These are phyloP conservation scores for Parasteatoda tepidariorum DNA, from an alignment of 1,140 invertebrate species.

Conservation along the genomic window DNA sequence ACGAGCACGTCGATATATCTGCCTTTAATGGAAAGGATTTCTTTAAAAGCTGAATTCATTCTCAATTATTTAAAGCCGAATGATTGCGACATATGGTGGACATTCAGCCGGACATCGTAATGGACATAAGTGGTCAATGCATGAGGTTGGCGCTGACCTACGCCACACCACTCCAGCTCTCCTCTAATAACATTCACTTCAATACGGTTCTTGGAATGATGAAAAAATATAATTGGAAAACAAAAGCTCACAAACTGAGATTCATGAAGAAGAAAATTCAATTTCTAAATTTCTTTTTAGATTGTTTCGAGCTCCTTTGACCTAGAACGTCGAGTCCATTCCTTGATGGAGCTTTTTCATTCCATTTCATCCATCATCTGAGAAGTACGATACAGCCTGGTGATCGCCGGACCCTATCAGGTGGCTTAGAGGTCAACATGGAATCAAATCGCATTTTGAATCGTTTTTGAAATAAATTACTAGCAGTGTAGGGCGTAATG, in stretches of 20 bases:
- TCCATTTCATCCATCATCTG: constrained; percentile 22
- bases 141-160: constrained; percentile 18
- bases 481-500: constrained; percentile 33
- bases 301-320: constrained; percentile 25
- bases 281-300: constrained; percentile 55
- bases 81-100: constrained; percentile 35
- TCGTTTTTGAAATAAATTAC: constrained; percentile 60
- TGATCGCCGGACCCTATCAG: constrained; percentile 37
- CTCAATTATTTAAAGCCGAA: constrained; percentile 55
- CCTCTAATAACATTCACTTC: constrained; percentile 34
- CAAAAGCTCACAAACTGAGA: constrained; percentile 44
- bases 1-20: too few relatives aligned
- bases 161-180: not conserved
- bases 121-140: constrained; percentile 47
- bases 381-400: not conserved
- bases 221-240: constrained; percentile 43
- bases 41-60: constrained; percentile 1
- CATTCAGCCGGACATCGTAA: constrained; percentile 24
- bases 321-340: constrained; percentile 29
- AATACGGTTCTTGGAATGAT: too few relatives aligned
- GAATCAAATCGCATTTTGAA: constrained; percentile 56
- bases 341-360: not conserved
- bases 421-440: constrained; percentile 33
- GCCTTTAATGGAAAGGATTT: constrained; percentile 45
- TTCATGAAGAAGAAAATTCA: constrained; percentile 57